These are phyloP conservation scores for Adineta ricciae DNA, from an alignment of 2,888 invertebrate species.

Conservation along the genomic window DNA sequence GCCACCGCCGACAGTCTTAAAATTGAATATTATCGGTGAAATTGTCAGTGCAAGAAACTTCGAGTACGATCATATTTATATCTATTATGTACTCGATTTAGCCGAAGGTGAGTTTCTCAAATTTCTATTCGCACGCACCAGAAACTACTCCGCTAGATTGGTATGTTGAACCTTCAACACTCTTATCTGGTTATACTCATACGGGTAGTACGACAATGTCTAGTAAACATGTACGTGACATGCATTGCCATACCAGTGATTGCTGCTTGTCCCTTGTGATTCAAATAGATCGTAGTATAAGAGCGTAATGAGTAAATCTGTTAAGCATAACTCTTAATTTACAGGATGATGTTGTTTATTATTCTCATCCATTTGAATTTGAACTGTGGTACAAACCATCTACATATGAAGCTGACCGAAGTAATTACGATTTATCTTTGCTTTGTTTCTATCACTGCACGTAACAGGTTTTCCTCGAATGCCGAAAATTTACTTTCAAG, in stretches of 20 bases:
- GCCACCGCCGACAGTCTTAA: constrained; percentile 56
- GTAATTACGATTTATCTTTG: background rate
- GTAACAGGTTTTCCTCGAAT: constrained; percentile 19
- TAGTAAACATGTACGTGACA: constrained; percentile 33
- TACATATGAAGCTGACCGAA: background rate
- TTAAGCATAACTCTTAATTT: no score
- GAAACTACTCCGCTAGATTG: constrained; percentile 43
- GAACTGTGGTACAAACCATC: constrained; percentile 25
- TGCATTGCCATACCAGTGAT: no score
- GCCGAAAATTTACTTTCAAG: constrained; percentile 32
- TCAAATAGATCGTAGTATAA: no score
- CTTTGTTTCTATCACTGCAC: background rate
- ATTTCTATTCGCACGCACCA: no score
- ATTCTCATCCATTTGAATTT: constrained; percentile 34
- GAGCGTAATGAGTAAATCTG: no score
- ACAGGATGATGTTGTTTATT: constrained; percentile 43
- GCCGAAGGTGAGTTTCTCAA: constrained; percentile 54
- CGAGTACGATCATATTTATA: constrained; percentile 60
- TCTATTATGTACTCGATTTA: constrained; percentile 62
- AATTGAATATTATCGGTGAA: constrained; percentile 55
- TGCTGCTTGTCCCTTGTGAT: no score
- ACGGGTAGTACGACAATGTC: constrained; percentile 42
- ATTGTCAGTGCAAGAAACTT: constrained; percentile 57
- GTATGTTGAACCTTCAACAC: constrained; percentile 41
- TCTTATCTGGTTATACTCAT: constrained; percentile 48